A percentile compares a stretch with the other conserved stretches of the same genome.
phyloP scores from a whole-genome alignment of 2,797 vertebrate species.

The Rhabdomys pumilio region DNA sequence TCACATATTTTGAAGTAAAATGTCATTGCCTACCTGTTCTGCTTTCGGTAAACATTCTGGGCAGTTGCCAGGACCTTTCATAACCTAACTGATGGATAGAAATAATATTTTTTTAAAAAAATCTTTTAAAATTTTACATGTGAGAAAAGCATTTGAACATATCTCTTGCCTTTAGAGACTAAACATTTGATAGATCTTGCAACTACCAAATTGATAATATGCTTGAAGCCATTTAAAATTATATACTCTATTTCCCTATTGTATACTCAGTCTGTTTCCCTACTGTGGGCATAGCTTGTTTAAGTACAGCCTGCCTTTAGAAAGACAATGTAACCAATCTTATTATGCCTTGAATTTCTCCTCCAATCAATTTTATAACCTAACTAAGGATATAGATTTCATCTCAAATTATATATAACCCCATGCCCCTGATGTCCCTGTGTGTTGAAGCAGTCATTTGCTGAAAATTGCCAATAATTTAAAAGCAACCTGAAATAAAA shows the following conservation, averaged over 20 bases:
- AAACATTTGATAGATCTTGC: not conserved
- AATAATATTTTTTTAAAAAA: not conserved
- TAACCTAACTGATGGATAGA: not conserved
- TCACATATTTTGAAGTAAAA: slow-evolving; percentile 29
- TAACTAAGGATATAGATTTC: not conserved
- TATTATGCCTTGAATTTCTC: not conserved
- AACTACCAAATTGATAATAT: not conserved
- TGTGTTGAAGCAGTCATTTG: not conserved
- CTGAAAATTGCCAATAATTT: not conserved
- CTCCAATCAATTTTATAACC: not conserved
- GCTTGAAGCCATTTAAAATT: not conserved
- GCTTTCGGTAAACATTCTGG: not conserved
- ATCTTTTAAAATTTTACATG: not conserved
- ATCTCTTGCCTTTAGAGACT: not conserved
- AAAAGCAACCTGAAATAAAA: not conserved
- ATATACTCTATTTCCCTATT: not conserved
- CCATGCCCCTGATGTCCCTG: not conserved
- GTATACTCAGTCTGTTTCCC: not conserved
- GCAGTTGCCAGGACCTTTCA: not conserved
- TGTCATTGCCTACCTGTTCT: not conserved
- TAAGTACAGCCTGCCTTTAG: not conserved
- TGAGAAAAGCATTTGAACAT: not conserved
- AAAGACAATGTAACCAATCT: not conserved
- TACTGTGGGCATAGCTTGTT: no score
- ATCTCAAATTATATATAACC: not conserved